Percentiles rank a stretch among this genome's conserved stretches.
Conservation (phyloP, 1,140 invertebrate genomes). For the Helicoverpa armigera region DNA sequence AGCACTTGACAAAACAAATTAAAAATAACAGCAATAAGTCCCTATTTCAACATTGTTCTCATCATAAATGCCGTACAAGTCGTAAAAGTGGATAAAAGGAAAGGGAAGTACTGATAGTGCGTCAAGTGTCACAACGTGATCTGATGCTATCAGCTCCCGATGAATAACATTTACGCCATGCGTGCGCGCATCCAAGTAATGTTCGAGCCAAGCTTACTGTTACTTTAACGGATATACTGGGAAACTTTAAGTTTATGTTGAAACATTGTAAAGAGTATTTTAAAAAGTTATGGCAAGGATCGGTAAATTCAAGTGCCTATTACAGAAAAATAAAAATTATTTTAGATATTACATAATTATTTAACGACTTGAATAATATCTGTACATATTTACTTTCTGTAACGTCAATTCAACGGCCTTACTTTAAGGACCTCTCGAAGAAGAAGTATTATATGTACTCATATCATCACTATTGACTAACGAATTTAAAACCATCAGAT, state of each 20-base stretch:
- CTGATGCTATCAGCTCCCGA: slow-evolving; percentile 17
- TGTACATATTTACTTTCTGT: too few relatives aligned
- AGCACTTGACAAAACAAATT: background rate
- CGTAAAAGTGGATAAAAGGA: slow-evolving; percentile 22
- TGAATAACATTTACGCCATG: background rate
- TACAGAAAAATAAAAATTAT: too few relatives aligned
- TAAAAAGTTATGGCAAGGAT: too few relatives aligned
- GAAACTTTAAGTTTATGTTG: too few relatives aligned
- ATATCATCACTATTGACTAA: background rate
- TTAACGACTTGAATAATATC: too few relatives aligned
- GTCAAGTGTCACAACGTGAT: slow-evolving; percentile 6
- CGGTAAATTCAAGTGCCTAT: too few relatives aligned
- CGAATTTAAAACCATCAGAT: background rate
- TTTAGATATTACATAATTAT: too few relatives aligned
- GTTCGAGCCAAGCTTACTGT: background rate
- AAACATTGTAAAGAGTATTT: too few relatives aligned
- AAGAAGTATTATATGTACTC: background rate
- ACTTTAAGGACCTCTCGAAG: too few relatives aligned
- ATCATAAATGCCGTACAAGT: background rate
- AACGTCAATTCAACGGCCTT: too few relatives aligned
- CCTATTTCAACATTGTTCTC: background rate
- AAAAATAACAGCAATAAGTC: background rate
- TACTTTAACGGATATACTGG: background rate
- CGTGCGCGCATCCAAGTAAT: background rate
- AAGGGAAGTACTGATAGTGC: slow-evolving; percentile 33